Evolutionary conservation across 2,797 vertebrate genomes (phyloP).

Genomic region (Fistularia tabacaria): DNA sequence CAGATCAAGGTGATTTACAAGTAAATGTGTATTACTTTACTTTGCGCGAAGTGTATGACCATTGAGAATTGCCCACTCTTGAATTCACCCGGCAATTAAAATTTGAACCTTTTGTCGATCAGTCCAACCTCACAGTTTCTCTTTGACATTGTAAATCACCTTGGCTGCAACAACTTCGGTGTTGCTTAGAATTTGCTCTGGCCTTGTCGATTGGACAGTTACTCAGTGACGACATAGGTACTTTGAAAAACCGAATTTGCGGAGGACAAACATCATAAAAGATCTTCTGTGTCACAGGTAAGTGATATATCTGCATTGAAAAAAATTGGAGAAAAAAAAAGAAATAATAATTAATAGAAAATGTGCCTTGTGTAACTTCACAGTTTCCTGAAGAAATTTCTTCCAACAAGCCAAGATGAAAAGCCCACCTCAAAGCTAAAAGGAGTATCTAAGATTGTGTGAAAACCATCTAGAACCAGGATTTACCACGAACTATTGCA

Average conservation of each 20-base stretch:
- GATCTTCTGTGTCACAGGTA: conserved; percentile 4
- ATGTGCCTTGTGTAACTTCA: conserved; percentile 1
- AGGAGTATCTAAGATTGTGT: neutral
- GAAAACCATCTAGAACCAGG: neutral
- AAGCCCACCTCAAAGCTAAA: conserved; percentile 32
- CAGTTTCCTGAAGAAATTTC: conserved; percentile 62
- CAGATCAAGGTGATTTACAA: conserved; percentile 85
- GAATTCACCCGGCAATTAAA: neutral
- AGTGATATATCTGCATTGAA: too few species aligned
- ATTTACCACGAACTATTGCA: neutral
- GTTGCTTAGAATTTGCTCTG: conserved; percentile 65
- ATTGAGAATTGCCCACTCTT: neutral
- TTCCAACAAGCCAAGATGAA: conserved; percentile 63
- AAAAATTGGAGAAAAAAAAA: neutral
- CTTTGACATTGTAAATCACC: conserved; percentile 68
- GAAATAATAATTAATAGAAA: conserved; percentile 1
- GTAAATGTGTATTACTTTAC: neutral
- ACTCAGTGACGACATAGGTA: conserved; percentile 4
- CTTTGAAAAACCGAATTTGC: neutral
- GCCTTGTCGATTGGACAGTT: conserved; percentile 20
- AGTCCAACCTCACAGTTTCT: too few species aligned
- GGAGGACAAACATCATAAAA: conserved; percentile 8
- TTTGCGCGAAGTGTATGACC: rapidly evolving
- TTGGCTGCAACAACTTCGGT: conserved; percentile 70
- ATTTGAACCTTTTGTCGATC: neutral